Conservation (phyloP, 2,888 invertebrate species). For the Lepidochrysops patricia region DNA sequence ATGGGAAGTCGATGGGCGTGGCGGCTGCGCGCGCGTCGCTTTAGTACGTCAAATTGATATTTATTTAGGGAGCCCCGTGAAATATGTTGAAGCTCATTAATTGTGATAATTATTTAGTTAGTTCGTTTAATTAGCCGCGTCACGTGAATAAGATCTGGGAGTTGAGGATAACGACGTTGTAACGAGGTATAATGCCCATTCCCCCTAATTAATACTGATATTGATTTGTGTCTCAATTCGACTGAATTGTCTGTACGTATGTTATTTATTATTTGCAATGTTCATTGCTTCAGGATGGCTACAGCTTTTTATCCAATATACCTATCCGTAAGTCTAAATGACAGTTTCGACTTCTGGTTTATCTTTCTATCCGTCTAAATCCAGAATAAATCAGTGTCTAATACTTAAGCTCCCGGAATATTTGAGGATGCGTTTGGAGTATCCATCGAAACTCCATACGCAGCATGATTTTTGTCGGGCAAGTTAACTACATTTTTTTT, state of each 20-base stretch:
- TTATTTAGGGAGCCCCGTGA: constrained; percentile 58
- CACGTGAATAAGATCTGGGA: constrained; percentile 38
- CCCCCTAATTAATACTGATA: constrained; percentile 21
- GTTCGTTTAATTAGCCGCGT: constrained; percentile 62
- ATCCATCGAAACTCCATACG: too few relatives aligned
- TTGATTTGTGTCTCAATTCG: constrained; percentile 23
- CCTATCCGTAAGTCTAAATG: too few relatives aligned
- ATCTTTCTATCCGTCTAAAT: too few relatives aligned
- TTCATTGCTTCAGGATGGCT: background rate
- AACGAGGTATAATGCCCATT: constrained; percentile 16
- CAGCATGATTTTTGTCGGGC: too few relatives aligned
- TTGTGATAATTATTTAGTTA: constrained; percentile 73
- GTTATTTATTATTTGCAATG: background rate
- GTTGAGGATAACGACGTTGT: constrained; percentile 25
- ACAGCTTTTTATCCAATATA: background rate
- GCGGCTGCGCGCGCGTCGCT: constrained; percentile 43
- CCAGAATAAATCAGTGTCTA: too few relatives aligned
- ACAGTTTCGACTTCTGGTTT: too few relatives aligned
- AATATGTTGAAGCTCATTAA: constrained; percentile 61
- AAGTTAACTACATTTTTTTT: too few relatives aligned
- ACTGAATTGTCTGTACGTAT: constrained; percentile 15
- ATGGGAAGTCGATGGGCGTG: constrained; percentile 55
- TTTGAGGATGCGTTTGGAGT: too few relatives aligned
- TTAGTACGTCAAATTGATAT: constrained; percentile 52
- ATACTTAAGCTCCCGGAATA: too few relatives aligned